These are phyloP conservation scores for Schrankia costaestrigalis DNA, from an alignment of 2,888 invertebrate genomes.

Conservation along the genomic window DNA sequence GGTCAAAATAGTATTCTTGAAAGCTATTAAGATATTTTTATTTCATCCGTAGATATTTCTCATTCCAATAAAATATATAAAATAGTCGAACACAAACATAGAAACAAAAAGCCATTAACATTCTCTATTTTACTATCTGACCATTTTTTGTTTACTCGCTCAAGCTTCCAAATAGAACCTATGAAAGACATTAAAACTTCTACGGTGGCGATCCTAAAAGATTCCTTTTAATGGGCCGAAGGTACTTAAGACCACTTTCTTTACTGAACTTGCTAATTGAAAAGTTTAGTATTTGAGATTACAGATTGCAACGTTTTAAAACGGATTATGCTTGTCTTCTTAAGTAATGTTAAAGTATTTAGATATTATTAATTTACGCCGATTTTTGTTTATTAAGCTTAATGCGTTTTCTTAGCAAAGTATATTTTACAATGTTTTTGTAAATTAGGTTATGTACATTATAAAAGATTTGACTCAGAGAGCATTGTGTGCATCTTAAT, in stretches of 20 bases:
- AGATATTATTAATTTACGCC: background rate
- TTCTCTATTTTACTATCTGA: slow-evolving; percentile 13
- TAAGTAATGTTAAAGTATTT: slow-evolving; percentile 1
- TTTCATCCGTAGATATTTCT: no score
- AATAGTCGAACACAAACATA: background rate
- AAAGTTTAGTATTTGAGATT: slow-evolving; percentile 24
- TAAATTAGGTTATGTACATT: no score
- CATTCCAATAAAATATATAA: no score
- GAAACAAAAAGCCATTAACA: slow-evolving; percentile 2
- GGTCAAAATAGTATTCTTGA: no score
- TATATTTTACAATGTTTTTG: no score
- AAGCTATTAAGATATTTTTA: no score
- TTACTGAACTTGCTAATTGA: slow-evolving; percentile 32
- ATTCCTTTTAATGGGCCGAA: slow-evolving; percentile 43
- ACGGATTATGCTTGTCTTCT: slow-evolving; percentile 3
- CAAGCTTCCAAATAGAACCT: slow-evolving; percentile 53
- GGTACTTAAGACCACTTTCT: slow-evolving; percentile 30
- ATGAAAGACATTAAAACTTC: slow-evolving; percentile 67
- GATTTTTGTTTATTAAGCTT: background rate
- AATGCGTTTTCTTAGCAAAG: no score
- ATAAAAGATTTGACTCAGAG: no score
- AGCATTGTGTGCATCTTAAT: no score
- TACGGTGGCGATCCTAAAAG: slow-evolving; percentile 46
- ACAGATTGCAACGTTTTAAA: slow-evolving; percentile 6
- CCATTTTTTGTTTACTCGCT: slow-evolving; percentile 40